Conservation (phyloP, 2,797 vertebrate genomes). For the Hafferia zeledoni region DNA sequence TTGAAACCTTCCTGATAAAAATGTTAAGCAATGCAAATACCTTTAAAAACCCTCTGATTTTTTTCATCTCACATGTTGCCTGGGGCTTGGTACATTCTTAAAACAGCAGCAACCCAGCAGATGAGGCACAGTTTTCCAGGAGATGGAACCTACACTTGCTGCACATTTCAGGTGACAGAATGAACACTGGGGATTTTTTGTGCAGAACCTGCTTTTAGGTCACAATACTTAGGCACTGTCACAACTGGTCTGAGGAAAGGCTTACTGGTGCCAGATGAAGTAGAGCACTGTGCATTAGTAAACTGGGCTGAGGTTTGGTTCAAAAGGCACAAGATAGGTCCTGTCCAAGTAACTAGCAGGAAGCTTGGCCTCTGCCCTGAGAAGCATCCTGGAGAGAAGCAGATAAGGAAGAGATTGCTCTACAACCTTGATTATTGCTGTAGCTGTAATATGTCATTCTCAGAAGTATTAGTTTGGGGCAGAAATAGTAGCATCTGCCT, state of each 20-base stretch:
- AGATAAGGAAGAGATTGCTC: background rate
- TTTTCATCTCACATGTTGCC: background rate
- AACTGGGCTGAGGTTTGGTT: background rate
- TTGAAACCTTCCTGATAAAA: background rate
- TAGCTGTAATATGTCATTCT: background rate
- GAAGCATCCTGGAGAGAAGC: background rate
- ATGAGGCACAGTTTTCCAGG: background rate
- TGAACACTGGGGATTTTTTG: background rate
- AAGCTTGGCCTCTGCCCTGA: background rate
- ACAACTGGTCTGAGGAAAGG: background rate
- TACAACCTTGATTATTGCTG: background rate
- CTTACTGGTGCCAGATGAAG: background rate
- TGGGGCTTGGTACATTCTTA: background rate
- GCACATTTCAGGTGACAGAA: background rate
- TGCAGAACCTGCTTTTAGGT: background rate
- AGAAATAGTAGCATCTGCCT: background rate
- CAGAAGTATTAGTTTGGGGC: background rate
- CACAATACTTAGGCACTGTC: background rate
- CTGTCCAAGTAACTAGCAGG: background rate
- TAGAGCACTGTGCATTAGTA: fast-evolving
- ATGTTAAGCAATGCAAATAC: background rate
- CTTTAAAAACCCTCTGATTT: background rate
- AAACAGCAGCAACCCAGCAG: background rate
- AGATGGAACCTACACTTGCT: background rate
- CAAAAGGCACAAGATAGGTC: background rate